A percentile compares a stretch with the other conserved stretches of the same genome.
These are phyloP conservation scores for Hyalella azteca DNA, from an alignment of 2,888 invertebrate species.

Conservation along the genomic window DNA sequence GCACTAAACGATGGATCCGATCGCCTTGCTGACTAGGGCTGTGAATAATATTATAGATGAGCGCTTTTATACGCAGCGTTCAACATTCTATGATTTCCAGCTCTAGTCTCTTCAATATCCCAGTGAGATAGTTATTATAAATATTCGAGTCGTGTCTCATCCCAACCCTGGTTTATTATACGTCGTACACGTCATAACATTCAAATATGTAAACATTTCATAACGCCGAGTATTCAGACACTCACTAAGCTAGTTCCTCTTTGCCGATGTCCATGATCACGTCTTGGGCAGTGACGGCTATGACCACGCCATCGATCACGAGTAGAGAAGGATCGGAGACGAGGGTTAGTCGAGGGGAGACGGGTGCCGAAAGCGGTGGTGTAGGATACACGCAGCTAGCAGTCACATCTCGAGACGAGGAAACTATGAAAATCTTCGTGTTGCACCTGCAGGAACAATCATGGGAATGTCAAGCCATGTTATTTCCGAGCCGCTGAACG, in stretches of 20 bases:
- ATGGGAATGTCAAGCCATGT: not conserved
- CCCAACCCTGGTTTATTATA: not conserved
- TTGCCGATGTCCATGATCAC: slow-evolving; percentile 80
- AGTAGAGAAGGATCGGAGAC: slow-evolving; percentile 50
- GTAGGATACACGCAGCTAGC: slow-evolving; percentile 84
- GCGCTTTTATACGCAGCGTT: not conserved
- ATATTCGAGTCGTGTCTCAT: too few species aligned
- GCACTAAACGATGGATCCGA: slow-evolving; percentile 76
- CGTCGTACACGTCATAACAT: too few species aligned
- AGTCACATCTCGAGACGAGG: slow-evolving; percentile 79
- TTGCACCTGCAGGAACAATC: slow-evolving; percentile 48
- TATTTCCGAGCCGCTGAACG: too few species aligned
- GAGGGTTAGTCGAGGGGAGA: slow-evolving; percentile 19
- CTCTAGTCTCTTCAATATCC: not conserved
- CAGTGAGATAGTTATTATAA: not conserved
- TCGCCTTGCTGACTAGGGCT: slow-evolving; percentile 64
- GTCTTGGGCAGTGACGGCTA: slow-evolving; percentile 84
- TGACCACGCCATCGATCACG: slow-evolving; percentile 71
- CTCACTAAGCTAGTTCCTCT: slow-evolving; percentile 78
- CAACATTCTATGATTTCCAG: not conserved
- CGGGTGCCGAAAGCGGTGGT: slow-evolving; percentile 67
- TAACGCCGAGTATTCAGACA: too few species aligned
- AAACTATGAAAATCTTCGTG: slow-evolving; percentile 76
- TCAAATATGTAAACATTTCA: too few species aligned
- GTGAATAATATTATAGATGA: slow-evolving; percentile 27